These are phyloP conservation scores for Wiebesia pumilae DNA, from an alignment of 1,140 invertebrate species.

Conservation along the genomic window DNA sequence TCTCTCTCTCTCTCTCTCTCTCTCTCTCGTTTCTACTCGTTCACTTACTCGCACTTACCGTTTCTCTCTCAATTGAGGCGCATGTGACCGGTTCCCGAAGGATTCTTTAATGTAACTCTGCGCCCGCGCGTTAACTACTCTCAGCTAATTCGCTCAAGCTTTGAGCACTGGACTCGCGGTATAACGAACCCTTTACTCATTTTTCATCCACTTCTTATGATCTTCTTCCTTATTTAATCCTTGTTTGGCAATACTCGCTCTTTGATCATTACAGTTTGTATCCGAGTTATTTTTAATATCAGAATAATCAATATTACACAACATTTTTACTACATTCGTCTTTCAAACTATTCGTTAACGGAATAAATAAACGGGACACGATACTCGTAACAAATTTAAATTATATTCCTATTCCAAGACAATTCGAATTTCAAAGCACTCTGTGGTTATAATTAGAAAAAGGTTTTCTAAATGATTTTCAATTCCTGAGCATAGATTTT, in stretches of 20 bases:
- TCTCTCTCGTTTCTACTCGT: neutral
- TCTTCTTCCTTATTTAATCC: neutral
- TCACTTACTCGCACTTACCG: neutral
- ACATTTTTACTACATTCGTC: too few species aligned
- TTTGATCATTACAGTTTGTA: neutral
- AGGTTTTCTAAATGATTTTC: too few species aligned
- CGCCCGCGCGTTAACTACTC: neutral
- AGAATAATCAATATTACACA: neutral
- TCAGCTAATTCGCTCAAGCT: neutral
- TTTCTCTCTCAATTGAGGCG: neutral
- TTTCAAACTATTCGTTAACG: too few species aligned
- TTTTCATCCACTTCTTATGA: constrained; percentile 6
- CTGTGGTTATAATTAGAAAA: too few species aligned
- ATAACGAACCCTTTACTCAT: neutral
- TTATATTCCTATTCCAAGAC: too few species aligned
- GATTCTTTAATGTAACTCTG: neutral
- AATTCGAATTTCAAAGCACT: too few species aligned
- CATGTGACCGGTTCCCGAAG: constrained; percentile 11
- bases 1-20: neutral
- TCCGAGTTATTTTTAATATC: neutral
- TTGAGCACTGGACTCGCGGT: neutral
- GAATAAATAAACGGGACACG: too few species aligned
- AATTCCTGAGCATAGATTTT: too few species aligned
- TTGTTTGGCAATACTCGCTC: neutral
- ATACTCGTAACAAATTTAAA: too few species aligned